Base-by-base conservation (phyloP, 2,888 invertebrate genomes). In the Pristionchus fissidentatus region DNA sequence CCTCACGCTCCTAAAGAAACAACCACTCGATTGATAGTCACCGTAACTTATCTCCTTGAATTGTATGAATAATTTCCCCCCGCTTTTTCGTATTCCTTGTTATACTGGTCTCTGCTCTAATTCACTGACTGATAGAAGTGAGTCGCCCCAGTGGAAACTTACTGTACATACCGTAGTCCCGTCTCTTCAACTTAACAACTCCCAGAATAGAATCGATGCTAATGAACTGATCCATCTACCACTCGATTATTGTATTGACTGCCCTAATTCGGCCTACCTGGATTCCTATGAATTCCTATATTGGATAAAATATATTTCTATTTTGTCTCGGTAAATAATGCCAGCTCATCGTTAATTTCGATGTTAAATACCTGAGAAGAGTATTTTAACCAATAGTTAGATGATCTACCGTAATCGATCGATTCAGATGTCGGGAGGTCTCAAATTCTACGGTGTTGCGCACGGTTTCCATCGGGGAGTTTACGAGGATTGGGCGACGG, bases 391-490 rank as follows among this genome's bases (percentile, higher is more conserved):
- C 10, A 26, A 13, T 19, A 22, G 22, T n/a, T n/a, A n/a, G n/a
- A n/a, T n/a, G n/a, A n/a, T n/a, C n/a, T 46, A 57, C 4, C 73
- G 84, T 49, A 15, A 49, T 49, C 19, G 19, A 49, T 49, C 49
- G 19, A 22, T 75, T 2, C 29, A 75, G 75, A 75, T 75, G 75
- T 75, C 75, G 49, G 75, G 29, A 26, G n/a, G 32, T 26, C 46
- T 43, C 13, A 85, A 84, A 60, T 88, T 89, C 79, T 90, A 90
- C 85, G 90, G 83, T 13, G 87, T 89, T n/a, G 89, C 89, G n/a
- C 87, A 88, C 62, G 89, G 89, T 1, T 87, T 86, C 84, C 52
- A 85, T 66, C 85, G 85, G 4, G 86, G 84, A 29, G 83, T 86
- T 46, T 86, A 57, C 78, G 84, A 85, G 70, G 83, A 85, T 29